These are phyloP conservation scores for Pachydiplax longipennis DNA, from an alignment of 2,888 invertebrate species.

Conservation along the genomic window DNA sequence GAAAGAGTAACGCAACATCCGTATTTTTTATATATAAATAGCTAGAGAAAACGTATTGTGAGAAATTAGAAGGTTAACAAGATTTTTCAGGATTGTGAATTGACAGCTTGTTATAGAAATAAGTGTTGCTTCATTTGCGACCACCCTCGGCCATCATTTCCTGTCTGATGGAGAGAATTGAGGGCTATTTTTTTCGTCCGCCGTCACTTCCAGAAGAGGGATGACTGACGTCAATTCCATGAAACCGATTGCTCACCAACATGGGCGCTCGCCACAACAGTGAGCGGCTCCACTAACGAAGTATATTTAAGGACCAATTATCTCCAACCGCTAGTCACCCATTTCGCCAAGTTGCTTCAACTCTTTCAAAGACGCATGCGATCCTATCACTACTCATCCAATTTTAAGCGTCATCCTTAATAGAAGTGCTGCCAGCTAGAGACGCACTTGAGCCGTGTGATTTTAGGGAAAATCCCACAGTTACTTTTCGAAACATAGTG, in stretches of 20 bases:
- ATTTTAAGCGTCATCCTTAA: neutral
- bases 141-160: neutral
- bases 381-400: neutral
- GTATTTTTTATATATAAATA: too few species aligned
- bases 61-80: too few species aligned
- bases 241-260: conserved; percentile 31
- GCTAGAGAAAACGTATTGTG: too few species aligned
- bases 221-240: conserved; percentile 25
- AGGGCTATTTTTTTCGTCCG: neutral
- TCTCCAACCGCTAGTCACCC: neutral
- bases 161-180: neutral
- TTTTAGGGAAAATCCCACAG: neutral
- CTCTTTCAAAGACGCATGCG: neutral
- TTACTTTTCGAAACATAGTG: neutral
- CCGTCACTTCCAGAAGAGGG: neutral
- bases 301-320: conserved; percentile 5
- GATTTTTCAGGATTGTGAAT: too few species aligned
- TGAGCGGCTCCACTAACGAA: neutral
- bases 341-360: neutral
- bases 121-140: neutral
- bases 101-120: neutral
- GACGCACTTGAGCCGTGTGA: neutral
- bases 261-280: neutral
- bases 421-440: neutral
- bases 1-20: too few species aligned